These are phyloP conservation scores for Elysia crispata DNA, from an alignment of 2,888 invertebrate genomes.

Conservation along the genomic window DNA sequence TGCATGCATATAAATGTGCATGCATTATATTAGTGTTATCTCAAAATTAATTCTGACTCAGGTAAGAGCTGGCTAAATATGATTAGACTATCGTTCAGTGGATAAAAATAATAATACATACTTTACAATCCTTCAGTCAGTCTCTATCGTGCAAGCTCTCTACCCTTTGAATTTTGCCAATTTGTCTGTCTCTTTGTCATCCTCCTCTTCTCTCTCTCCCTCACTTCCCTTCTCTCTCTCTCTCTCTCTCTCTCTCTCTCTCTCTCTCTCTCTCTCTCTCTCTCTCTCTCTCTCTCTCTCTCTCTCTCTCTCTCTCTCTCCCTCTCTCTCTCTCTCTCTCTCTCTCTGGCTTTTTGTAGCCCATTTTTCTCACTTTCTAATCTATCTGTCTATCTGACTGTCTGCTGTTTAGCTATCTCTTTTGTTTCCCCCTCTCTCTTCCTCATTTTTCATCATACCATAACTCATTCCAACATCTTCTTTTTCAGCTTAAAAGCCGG, in stretches of 20 bases:
- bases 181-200: background rate
- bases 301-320: conserved; percentile 19
- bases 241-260: background rate
- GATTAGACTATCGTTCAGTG: too few relatives aligned
- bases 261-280: background rate
- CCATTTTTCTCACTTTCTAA: background rate
- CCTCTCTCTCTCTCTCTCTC: conserved; percentile 16
- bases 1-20: too few relatives aligned
- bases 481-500: too few relatives aligned
- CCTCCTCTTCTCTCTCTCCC: background rate
- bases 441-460: background rate
- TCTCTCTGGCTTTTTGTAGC: too few relatives aligned
- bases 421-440: background rate
- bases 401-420: background rate
- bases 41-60: too few relatives aligned
- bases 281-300: background rate
- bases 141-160: background rate
- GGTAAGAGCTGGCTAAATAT: too few relatives aligned
- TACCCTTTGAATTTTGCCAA: background rate
- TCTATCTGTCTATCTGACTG: background rate
- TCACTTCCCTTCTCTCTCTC: background rate
- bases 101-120: too few relatives aligned
- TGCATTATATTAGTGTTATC: too few relatives aligned
- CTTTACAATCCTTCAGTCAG: too few relatives aligned
- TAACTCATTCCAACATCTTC: too few relatives aligned